phyloP scores from a whole-genome alignment of 2,888 invertebrate species.

The Torymus aiolomorphi region DNA sequence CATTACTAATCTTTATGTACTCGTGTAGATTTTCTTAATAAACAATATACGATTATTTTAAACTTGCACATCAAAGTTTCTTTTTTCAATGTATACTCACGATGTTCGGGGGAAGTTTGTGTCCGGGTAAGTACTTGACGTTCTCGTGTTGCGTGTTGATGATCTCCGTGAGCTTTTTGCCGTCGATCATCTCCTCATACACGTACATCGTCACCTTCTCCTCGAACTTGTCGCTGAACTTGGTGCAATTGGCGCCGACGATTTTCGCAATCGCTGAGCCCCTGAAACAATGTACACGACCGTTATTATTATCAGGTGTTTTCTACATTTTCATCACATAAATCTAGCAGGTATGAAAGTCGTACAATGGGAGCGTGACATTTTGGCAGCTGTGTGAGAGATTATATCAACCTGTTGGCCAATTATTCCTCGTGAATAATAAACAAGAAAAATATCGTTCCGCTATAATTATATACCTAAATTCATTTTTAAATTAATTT shows the following conservation, averaged over 20 bases:
- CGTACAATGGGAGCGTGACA: too few relatives aligned
- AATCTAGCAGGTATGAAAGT: too few relatives aligned
- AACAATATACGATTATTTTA: not conserved
- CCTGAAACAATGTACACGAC: conserved; percentile 77
- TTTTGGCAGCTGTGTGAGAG: too few relatives aligned
- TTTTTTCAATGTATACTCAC: conserved; percentile 80
- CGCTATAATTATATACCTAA: too few relatives aligned
- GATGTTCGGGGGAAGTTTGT: conserved; percentile 94
- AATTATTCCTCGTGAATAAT: too few relatives aligned
- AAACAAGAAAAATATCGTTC: too few relatives aligned
- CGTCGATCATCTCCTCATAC: conserved; percentile 95
- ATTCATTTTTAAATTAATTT: too few relatives aligned
- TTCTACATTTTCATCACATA: too few relatives aligned
- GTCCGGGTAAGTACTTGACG: conserved; percentile 98
- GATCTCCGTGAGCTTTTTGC: conserved; percentile 96
- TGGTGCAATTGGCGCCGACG: conserved; percentile 90
- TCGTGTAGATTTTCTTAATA: too few relatives aligned
- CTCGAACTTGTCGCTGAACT: conserved; percentile 87
- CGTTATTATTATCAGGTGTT: too few relatives aligned
- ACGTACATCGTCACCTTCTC: conserved; percentile 96
- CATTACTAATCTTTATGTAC: not conserved
- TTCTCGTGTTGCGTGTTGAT: conserved; percentile 99
- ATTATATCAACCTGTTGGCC: too few relatives aligned
- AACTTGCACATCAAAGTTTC: not conserved
- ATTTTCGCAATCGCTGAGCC: conserved; percentile 99